Percentiles rank a stretch among this genome's conserved stretches.
These are phyloP conservation scores for Poeciliopsis prolifica DNA, from an alignment of 2,113 vertebrate species.

Conservation along the genomic window DNA sequence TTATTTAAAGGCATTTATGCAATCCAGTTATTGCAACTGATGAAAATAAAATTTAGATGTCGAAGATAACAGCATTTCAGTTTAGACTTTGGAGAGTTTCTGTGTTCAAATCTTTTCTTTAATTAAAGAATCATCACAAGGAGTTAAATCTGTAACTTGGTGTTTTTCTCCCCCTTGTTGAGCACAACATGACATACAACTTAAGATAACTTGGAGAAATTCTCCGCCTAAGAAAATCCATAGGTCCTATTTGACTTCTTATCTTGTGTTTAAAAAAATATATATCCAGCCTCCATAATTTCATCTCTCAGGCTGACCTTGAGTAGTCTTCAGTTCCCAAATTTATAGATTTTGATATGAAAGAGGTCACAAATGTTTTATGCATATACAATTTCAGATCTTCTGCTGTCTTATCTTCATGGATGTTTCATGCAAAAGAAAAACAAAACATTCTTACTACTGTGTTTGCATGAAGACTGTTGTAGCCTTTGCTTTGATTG, in stretches of 20 bases:
- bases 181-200: slow-evolving; percentile 5
- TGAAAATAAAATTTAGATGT: too few relatives aligned
- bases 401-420: neutral
- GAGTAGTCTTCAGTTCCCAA: slow-evolving; percentile 8
- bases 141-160: slow-evolving; percentile 17
- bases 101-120: neutral
- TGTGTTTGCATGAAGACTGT: neutral
- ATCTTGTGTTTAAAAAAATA: slow-evolving; percentile 24
- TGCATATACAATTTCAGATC: neutral
- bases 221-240: slow-evolving; percentile 4
- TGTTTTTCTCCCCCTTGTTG: slow-evolving; percentile 6
- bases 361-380: slow-evolving; percentile 1
- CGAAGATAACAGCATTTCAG: neutral
- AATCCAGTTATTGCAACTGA: neutral
- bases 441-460: neutral
- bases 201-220: slow-evolving; percentile 42
- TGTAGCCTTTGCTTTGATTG: slow-evolving; percentile 67
- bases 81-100: neutral
- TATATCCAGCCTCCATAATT: neutral
- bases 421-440: neutral
- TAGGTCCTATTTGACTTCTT: slow-evolving; percentile 6
- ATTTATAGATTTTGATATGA: slow-evolving; percentile 2
- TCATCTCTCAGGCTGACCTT: slow-evolving; percentile 2
- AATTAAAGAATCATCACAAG: slow-evolving; percentile 2
- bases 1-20: too few relatives aligned